These are phyloP conservation scores for Rhinoptilus africanus DNA, from an alignment of 2,113 vertebrate species.

Conservation along the genomic window DNA sequence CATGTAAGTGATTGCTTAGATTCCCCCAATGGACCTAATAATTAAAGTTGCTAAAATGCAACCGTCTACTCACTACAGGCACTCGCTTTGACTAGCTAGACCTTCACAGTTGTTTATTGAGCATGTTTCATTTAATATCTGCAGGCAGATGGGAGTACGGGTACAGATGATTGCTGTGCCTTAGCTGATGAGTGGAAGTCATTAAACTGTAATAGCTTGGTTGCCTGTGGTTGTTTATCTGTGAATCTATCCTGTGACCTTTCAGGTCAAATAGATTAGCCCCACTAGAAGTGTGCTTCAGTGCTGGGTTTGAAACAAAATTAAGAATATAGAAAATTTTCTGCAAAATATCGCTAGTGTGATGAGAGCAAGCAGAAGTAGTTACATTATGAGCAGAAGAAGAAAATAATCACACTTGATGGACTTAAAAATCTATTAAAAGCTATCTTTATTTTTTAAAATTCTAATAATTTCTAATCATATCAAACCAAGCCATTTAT, in stretches of 20 bases:
- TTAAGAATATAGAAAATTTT: neutral
- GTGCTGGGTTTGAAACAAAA: neutral
- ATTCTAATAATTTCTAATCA: neutral
- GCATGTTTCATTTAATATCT: neutral
- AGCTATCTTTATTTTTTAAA: neutral
- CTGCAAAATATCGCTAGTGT: neutral
- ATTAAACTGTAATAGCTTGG: neutral
- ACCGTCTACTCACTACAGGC: neutral
- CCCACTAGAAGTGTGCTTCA: neutral
- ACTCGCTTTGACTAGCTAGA: neutral
- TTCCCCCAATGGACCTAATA: neutral
- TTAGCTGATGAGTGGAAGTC: neutral
- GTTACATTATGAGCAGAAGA: neutral
- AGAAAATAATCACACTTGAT: neutral
- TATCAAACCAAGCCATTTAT: neutral
- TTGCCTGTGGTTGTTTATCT: neutral
- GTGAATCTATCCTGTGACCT: neutral
- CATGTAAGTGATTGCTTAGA: neutral
- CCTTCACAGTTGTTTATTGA: neutral
- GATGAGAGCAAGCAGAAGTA: neutral
- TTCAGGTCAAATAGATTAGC: neutral
- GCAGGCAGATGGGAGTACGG: neutral
- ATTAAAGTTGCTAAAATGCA: neutral
- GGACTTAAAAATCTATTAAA: neutral
- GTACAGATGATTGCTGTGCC: neutral